phyloP scores from a whole-genome alignment of 2,888 invertebrate species.

The Tiphia femorata region DNA sequence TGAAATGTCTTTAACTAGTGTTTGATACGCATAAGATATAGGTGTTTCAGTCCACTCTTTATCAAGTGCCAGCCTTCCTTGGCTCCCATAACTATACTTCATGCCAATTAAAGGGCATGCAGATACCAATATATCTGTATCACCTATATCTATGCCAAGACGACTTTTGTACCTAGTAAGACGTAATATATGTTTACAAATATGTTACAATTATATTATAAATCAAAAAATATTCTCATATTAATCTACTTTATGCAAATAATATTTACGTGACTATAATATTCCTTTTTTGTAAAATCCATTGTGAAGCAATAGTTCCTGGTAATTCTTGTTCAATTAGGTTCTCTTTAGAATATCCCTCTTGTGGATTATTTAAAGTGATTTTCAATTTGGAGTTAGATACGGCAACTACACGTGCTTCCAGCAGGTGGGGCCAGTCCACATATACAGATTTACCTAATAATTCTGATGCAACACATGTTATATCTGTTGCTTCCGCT shows the following conservation, averaged over 20 bases:
- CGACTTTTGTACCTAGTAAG: slow-evolving; percentile 75
- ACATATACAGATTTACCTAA: slow-evolving; percentile 84
- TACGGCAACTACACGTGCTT: slow-evolving; percentile 80
- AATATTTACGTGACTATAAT: slow-evolving; percentile 73
- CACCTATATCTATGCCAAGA: slow-evolving; percentile 84
- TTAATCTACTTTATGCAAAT: no score
- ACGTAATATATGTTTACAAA: slow-evolving; percentile 14
- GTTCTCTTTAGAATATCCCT: slow-evolving; percentile 22
- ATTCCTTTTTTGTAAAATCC: slow-evolving; percentile 69
- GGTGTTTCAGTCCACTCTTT: slow-evolving; percentile 79
- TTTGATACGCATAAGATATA: slow-evolving; percentile 79
- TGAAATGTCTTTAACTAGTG: slow-evolving; percentile 73
- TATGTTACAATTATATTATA: slow-evolving; percentile 4
- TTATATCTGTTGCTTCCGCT: slow-evolving; percentile 67
- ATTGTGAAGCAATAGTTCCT: slow-evolving; percentile 18
- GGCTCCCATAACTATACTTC: slow-evolving; percentile 73
- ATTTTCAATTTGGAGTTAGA: slow-evolving; percentile 70
- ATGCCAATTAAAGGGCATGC: slow-evolving; percentile 81
- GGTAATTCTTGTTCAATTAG: slow-evolving; percentile 44
- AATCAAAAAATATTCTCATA: slow-evolving; percentile 15
- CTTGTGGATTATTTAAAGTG: slow-evolving; percentile 19
- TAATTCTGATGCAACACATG: slow-evolving; percentile 74
- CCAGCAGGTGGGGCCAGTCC: slow-evolving; percentile 93
- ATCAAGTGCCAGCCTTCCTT: slow-evolving; percentile 77
- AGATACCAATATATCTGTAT: slow-evolving; percentile 77